phyloP scores from a whole-genome alignment of 2,888 invertebrate genomes.

The Spicauda simplicius region DNA sequence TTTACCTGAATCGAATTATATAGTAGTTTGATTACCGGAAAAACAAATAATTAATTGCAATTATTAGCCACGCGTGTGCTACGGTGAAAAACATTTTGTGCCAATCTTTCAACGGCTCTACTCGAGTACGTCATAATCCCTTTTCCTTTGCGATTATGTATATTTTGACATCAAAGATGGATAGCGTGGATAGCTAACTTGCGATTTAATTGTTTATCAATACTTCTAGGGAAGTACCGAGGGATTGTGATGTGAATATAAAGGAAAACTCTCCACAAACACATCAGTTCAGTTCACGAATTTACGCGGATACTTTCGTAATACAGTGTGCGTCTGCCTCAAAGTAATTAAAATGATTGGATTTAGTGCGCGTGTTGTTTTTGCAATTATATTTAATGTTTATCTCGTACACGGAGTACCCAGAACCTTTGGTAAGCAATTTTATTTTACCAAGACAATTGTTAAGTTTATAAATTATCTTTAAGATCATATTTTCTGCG shows the following conservation, averaged over 20 bases:
- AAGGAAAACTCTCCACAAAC: neutral
- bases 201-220: neutral
- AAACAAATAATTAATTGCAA: too few relatives aligned
- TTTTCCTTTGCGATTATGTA: neutral
- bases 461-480: neutral
- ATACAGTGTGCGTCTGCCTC: neutral
- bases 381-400: neutral
- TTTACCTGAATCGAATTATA: too few relatives aligned
- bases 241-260: neutral
- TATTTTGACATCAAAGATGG: neutral
- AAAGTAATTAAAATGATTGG: conserved; percentile 3
- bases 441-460: neutral
- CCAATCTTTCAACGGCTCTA: neutral
- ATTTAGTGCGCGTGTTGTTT: neutral
- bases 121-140: neutral
- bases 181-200: neutral
- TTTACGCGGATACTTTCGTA: neutral
- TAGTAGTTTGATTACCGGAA: too few relatives aligned
- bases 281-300: neutral
- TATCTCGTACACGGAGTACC: conserved; percentile 11
- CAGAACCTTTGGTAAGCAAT: conserved; percentile 17
- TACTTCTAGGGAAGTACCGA: conserved; percentile 10
- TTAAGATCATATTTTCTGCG: too few relatives aligned
- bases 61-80: too few relatives aligned
- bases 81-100: neutral